Base-by-base conservation (phyloP, 2,888 invertebrate species). In the Ophioninae sp. region DNA sequence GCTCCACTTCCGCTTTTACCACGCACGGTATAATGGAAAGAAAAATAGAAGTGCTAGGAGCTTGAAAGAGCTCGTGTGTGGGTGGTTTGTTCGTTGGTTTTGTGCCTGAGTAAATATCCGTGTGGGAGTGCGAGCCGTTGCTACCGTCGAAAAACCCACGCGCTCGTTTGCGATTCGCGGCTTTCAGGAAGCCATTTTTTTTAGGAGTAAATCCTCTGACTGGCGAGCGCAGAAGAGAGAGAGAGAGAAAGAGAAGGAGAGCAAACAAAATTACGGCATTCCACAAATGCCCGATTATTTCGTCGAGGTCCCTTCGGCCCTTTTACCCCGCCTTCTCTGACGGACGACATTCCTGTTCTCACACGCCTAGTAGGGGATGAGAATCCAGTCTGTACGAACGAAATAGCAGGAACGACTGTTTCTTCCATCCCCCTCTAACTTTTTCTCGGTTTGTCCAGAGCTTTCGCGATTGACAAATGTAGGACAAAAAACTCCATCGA, bases 1-100 rank as follows among this genome's bases (percentile, higher is more conserved):
- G 79, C 79, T 65, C 73, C 79, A 83, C 85, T 83, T 83, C 85
- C 69, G 85, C 80, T 80, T 85, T 87, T 84, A 85, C 65, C 63
- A 85, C 77, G 64, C 71, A 72, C 58, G n/a, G 8, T 17, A 65
- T 17, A 44, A 68, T n/a, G 10, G 51, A n/a, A 51, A 41, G 17
- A 59, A 76, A 59, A 23, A 76, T 59, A 23, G 7, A 87, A 76
- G 64, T 79, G 74, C 41, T 80, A 78, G 81, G 20, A n/a, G 58
- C 73, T 84, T 86, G 85, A 86, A 87, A 86, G 81, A 75, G 76
- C 67, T 75, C 58, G 75, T 73, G 44, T 5, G 64, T 3, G 37
- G 17, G 64, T 3, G n/a, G 59, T 20, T 72, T 72, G n/a, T 61
- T 8, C 61, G 23, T 73, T 17, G 58, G 20, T 20, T n/a, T 20